These are phyloP conservation scores for Cancer borealis DNA, from an alignment of 2,888 invertebrate genomes.

Conservation along the genomic window DNA sequence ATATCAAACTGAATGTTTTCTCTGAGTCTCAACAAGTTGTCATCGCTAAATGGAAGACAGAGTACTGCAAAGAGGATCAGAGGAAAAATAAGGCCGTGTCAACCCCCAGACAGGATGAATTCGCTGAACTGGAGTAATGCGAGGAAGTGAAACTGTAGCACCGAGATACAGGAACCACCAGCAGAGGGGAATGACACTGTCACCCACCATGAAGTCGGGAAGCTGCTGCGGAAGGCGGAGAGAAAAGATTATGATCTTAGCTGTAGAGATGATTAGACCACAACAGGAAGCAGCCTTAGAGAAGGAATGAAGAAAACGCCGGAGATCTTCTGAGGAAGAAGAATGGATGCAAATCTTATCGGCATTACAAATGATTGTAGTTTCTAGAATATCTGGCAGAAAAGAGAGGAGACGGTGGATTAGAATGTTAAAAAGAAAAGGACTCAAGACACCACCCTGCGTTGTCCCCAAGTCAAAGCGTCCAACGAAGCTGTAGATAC, in stretches of 20 bases:
- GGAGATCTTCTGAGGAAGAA: neutral
- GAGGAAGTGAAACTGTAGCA: neutral
- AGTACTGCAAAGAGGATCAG: too few relatives aligned
- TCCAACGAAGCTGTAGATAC: neutral
- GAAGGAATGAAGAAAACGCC: too few relatives aligned
- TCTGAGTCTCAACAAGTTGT: too few relatives aligned
- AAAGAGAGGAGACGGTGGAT: neutral
- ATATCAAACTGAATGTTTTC: too few relatives aligned
- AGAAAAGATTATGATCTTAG: neutral
- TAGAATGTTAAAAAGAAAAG: neutral
- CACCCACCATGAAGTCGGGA: neutral
- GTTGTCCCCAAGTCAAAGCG: neutral
- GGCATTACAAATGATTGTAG: neutral
- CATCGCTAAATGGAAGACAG: too few relatives aligned
- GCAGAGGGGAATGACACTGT: neutral
- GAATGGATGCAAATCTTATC: slow-evolving; percentile 25
- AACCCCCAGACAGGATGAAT: neutral
- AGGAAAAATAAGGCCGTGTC: too few relatives aligned
- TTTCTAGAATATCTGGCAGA: too few relatives aligned
- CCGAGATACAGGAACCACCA: neutral
- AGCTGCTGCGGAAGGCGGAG: neutral
- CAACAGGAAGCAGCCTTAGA: too few relatives aligned
- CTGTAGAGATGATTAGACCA: too few relatives aligned
- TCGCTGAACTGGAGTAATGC: neutral
- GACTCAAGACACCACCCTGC: neutral